Percentiles rank a stretch among this genome's conserved stretches.
Conservation (phyloP, 1,140 invertebrate genomes). For the Conus ventricosus region DNA sequence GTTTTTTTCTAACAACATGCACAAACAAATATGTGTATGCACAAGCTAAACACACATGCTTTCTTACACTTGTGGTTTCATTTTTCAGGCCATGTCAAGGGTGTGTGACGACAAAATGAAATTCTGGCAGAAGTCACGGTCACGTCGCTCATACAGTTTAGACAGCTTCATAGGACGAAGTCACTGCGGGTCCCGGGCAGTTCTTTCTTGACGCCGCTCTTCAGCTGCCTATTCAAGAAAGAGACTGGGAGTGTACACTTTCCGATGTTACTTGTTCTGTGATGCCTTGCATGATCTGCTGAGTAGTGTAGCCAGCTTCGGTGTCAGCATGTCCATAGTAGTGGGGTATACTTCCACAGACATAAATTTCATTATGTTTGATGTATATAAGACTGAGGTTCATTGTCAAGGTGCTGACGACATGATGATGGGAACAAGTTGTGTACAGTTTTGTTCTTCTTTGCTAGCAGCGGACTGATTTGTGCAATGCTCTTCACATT, state of each 20-base stretch:
- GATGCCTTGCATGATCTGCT: slow-evolving; percentile 19
- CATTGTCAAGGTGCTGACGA: not conserved
- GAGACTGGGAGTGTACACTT: not conserved
- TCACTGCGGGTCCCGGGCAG: slow-evolving; percentile 62
- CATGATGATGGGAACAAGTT: slow-evolving; percentile 6
- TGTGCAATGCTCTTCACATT: not conserved
- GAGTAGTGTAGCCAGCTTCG: not conserved
- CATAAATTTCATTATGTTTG: not conserved
- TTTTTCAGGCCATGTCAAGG: slow-evolving; percentile 88
- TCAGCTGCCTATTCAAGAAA: not conserved
- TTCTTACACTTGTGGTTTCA: too few relatives aligned
- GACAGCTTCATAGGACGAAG: slow-evolving; percentile 62
- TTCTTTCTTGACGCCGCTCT: slow-evolving; percentile 64
- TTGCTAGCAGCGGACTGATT: not conserved
- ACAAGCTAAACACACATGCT: too few relatives aligned
- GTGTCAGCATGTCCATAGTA: not conserved
- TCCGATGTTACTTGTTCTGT: not conserved
- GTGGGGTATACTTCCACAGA: not conserved
- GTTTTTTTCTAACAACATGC: too few relatives aligned
- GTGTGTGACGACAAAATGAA: slow-evolving; percentile 91
- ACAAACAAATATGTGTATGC: too few relatives aligned
- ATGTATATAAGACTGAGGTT: not conserved
- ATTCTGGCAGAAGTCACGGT: slow-evolving; percentile 54
- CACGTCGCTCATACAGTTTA: slow-evolving; percentile 67
- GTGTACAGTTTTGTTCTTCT: not conserved